phyloP scores from a whole-genome alignment of 2,888 invertebrate species.

The Amphimallon solstitiale region DNA sequence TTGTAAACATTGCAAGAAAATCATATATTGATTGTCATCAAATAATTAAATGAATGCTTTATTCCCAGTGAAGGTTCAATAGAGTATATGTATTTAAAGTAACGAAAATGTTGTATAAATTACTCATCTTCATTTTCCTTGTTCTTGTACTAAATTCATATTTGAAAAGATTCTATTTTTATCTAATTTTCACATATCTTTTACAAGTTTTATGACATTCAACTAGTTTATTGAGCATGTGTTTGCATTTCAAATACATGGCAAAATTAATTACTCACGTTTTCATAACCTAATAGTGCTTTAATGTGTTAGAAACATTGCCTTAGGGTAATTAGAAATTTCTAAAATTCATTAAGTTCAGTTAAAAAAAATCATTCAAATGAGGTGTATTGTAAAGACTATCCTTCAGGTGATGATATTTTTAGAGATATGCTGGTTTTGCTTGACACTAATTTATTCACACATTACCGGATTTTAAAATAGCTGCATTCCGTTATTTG shows the following conservation, averaged over 20 bases:
- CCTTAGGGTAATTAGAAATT: conserved; percentile 1
- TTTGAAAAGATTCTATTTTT: conserved; percentile 56
- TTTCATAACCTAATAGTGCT: neutral
- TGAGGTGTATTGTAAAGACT: conserved; percentile 12
- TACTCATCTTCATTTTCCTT: conserved; percentile 40
- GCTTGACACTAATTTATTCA: conserved; percentile 18
- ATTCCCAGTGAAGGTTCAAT: no score
- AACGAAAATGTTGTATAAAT: neutral
- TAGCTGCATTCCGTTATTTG: conserved; percentile 5
- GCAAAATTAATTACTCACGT: conserved; percentile 13
- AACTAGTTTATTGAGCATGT: conserved; percentile 8
- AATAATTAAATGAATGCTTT: neutral
- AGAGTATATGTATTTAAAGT: no score
- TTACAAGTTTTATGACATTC: conserved; percentile 31
- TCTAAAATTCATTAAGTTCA: neutral
- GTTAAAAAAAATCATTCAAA: neutral
- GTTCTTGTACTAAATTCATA: conserved; percentile 51
- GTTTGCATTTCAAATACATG: conserved; percentile 10
- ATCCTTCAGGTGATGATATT: conserved; percentile 20
- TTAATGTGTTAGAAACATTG: neutral
- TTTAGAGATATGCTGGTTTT: conserved; percentile 18
- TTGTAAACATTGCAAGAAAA: conserved; percentile 27
- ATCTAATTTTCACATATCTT: conserved; percentile 35
- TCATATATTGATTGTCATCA: neutral
- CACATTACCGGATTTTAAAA: conserved; percentile 16